Evolutionary conservation across 2,888 invertebrate species (phyloP).

Genomic region (Leptinotarsa rubiginosa): DNA sequence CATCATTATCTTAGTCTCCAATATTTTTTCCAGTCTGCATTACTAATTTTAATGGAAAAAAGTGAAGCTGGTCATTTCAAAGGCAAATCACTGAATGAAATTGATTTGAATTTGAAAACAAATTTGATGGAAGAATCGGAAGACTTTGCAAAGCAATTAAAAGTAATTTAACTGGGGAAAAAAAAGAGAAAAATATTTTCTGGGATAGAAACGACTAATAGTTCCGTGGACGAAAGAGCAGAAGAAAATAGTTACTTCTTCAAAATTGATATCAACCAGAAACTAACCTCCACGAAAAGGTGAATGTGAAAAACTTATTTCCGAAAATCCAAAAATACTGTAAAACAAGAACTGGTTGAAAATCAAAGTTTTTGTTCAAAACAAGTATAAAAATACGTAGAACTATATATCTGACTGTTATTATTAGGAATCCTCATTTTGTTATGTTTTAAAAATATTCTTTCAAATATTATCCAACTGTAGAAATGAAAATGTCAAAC

Average conservation of each 20-base stretch:
- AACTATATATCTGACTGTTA: too few relatives aligned
- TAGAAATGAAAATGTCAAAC: too few relatives aligned
- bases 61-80: conserved; percentile 41
- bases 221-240: conserved; percentile 14
- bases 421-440: too few relatives aligned
- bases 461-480: too few relatives aligned
- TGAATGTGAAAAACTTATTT: conserved; percentile 37
- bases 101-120: conserved; percentile 42
- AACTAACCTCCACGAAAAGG: conserved; percentile 27
- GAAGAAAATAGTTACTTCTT: conserved; percentile 10
- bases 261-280: conserved; percentile 2
- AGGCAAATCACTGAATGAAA: conserved; percentile 45
- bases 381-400: too few relatives aligned
- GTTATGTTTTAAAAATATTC: too few relatives aligned
- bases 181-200: not conserved
- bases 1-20: too few relatives aligned
- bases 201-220: not conserved
- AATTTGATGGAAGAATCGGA: conserved; percentile 26
- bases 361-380: too few relatives aligned
- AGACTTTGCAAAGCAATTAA: too few relatives aligned
- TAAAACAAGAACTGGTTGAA: too few relatives aligned
- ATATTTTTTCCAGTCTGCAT: too few relatives aligned
- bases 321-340: too few relatives aligned
- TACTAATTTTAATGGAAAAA: conserved; percentile 39
- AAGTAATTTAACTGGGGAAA: conserved; percentile 39